Base-by-base conservation (phyloP, 2,113 vertebrate species). In the Balaeniceps rex region DNA sequence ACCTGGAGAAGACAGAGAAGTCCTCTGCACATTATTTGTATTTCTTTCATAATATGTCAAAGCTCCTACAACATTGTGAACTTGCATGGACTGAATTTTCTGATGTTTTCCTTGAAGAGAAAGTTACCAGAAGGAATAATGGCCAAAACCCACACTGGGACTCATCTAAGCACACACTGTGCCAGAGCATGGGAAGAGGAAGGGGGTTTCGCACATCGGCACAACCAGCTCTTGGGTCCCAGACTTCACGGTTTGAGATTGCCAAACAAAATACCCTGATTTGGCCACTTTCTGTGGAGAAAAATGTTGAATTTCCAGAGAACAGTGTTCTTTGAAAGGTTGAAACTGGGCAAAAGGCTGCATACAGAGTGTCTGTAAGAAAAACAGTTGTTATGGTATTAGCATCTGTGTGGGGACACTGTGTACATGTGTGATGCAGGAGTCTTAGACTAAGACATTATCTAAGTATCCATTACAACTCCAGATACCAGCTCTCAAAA, bases 31-130 rank as follows among this genome's bases (percentile, higher is more conserved):
- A 1, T 29, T 65, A 71, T 83, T 52, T 76, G 18, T 52, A 54
- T 66, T 83, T 92, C 52, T 94, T 31, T 80, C 57, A 34, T 36
- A 68, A 6, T n/a, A 72, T 38, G 9, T 52, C 66, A 72, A 63
- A 85, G 12, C 18, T 88, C n/a, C 38, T 74, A 46, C 12, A 57
- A 72, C 17, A 36, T 2, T 28, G 23, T 78, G 38, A 91, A 25
- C 55, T 78, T 34, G 18, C 11, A 46, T 64, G 14, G 38, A 28
- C 54, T 33, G 40, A 57, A 44, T 54, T 92, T 78, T 71, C 38
- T 76, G 25, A 9, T 89, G n/a, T 34, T 93, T 93, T 87, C 19
- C 34, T 93, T 93, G n/a, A 76, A 83, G n/a, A 83, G 36, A 58
- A 90, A 54, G 19, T 88, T 63, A 90, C 46, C 46, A 82, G 71